Base-by-base conservation (phyloP, 2,113 vertebrate genomes). In the Python bivittatus region DNA sequence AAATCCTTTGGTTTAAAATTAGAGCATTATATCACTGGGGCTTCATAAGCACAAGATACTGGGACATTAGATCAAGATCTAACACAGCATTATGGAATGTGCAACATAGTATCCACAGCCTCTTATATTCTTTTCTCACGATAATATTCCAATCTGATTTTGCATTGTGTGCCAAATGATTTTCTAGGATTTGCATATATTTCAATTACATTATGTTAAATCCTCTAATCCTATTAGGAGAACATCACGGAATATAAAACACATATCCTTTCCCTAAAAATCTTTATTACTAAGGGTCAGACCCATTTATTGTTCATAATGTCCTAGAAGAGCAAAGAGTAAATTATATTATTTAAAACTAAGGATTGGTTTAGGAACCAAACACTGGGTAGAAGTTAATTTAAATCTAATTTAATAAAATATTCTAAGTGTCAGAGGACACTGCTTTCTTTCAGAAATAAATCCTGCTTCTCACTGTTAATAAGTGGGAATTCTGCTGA, bases 181-280 rank as follows among this genome's bases (percentile, higher is more conserved):
- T 79, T 79, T 95, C 88, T 94, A 93, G 94, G 93, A 92, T 88
- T 93, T 90, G 17, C 89, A 58, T 86, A 57, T 33, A 93, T 96
- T 87, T 93, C 9, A 92, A 85, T 58, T 88, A 94, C 57, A 64
- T 93, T 48, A 54, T 54, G 23, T 52, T 95, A 87, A 86, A 95
- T 91, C 64, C 91, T 93, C 57, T 92, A 93, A 94, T 95, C 93
- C 86, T 91, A 90, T 96, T 96, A 94, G 91, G 52, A 91, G 90
- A 96, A 91, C 10, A 90, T 54, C 17, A 92, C 1, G 88, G 29
- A 91, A 85, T 86, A n/a, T 68, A 88, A 95, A 90, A 22, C 23
- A 94, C 57, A 95, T 90, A 94, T 56, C 54, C 6, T 93, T 94
- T 85, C 87, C 38, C n/a, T 92, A 56, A 72, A 91, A 72, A 86